Evolutionary conservation across 2,888 invertebrate species (phyloP).

Genomic region (Lottia gigantea): DNA sequence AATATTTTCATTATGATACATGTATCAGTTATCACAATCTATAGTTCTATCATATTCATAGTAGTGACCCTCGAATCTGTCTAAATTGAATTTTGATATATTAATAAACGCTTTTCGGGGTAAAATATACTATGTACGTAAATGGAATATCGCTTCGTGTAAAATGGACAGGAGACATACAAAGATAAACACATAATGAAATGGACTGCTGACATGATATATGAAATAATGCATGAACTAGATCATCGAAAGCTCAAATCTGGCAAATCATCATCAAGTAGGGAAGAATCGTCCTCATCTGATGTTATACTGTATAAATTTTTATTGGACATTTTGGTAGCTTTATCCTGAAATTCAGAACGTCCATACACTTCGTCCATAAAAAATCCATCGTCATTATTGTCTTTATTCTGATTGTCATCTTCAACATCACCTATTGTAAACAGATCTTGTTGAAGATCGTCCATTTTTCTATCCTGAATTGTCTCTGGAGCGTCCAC

Average conservation of each 20-base stretch:
- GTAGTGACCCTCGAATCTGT: no score
- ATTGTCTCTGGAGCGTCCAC: not conserved
- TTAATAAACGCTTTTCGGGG: no score
- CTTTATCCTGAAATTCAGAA: conserved; percentile 38
- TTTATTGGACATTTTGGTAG: conserved; percentile 34
- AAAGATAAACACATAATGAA: no score
- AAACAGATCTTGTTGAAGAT: conserved; percentile 19
- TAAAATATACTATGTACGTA: no score
- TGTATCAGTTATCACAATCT: no score
- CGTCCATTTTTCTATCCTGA: conserved; percentile 11
- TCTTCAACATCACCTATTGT: conserved; percentile 23
- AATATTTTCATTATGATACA: no score
- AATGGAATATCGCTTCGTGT: no score
- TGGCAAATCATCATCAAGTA: conserved; percentile 8
- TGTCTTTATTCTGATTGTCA: conserved; percentile 14
- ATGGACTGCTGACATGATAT: no score
- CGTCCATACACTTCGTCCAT: conserved; percentile 39
- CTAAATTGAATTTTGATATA: no score
- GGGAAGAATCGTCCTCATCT: conserved; percentile 27
- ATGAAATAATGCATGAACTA: no score
- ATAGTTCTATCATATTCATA: no score
- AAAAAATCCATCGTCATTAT: conserved; percentile 25
- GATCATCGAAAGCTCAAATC: not conserved
- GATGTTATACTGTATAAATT: conserved; percentile 27
- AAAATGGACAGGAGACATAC: no score